Evolutionary conservation across 2,113 vertebrate genomes (phyloP).

Genomic region (Synodontis membranacea): DNA sequence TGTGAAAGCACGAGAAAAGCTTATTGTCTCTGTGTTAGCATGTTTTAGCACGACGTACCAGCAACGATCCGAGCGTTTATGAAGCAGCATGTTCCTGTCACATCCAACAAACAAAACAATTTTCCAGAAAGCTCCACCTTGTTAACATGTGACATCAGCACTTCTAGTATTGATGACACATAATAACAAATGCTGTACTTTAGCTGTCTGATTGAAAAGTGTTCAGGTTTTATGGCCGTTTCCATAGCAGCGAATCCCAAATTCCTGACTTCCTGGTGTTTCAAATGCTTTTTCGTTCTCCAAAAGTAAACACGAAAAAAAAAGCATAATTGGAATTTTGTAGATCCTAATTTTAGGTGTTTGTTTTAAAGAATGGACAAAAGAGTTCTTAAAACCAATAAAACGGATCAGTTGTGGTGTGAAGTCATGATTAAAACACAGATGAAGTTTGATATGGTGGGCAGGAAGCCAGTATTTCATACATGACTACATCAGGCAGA

Average conservation of each 20-base stretch:
- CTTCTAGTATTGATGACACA: background rate
- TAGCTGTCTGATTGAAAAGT: background rate
- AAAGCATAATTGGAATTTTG: too few species aligned
- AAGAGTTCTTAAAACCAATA: background rate
- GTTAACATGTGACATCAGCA: too few species aligned
- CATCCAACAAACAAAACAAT: too few species aligned
- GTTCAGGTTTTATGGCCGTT: background rate
- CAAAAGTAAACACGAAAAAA: background rate
- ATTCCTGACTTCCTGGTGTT: background rate
- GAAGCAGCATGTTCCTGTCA: too few species aligned
- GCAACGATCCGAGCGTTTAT: too few species aligned
- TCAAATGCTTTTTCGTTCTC: background rate
- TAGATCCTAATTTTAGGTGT: background rate
- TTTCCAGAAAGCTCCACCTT: background rate
- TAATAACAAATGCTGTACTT: too few species aligned
- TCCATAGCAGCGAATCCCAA: background rate
- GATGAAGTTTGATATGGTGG: background rate
- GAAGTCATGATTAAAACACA: background rate
- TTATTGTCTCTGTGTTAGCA: background rate
- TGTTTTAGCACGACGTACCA: too few species aligned
- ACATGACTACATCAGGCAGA: slow-evolving; percentile 11
- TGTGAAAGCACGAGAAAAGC: background rate
- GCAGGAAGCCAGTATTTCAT: background rate
- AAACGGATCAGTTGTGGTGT: background rate
- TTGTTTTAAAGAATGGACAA: background rate